These are phyloP conservation scores for Archaeoteleia sp. DNA, from an alignment of 2,888 invertebrate species.

Conservation along the genomic window DNA sequence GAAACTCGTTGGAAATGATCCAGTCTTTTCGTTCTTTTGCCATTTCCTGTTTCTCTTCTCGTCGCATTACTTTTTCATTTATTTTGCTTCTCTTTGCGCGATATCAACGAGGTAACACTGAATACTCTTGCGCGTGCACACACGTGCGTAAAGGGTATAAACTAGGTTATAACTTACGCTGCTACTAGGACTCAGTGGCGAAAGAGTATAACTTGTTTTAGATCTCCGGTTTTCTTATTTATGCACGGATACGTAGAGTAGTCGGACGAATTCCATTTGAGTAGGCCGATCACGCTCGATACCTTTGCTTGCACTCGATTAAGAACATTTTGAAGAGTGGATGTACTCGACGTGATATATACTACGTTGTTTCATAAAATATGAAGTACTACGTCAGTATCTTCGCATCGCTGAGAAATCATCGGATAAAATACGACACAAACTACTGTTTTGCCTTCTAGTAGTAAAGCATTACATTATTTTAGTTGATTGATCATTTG, in stretches of 20 bases:
- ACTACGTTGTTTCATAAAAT: too few relatives aligned
- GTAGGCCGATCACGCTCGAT: conserved; percentile 2
- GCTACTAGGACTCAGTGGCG: conserved; percentile 1
- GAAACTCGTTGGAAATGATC: conserved; percentile 1
- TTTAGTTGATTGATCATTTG: too few relatives aligned
- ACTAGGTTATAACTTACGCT: conserved; percentile 8
- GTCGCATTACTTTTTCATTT: background rate
- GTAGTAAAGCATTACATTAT: too few relatives aligned
- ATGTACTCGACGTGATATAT: too few relatives aligned
- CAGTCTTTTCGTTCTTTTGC: background rate
- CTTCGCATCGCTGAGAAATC: too few relatives aligned
- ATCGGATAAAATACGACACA: too few relatives aligned
- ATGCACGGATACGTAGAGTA: conserved; percentile 1
- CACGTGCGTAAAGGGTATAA: conserved; percentile 3
- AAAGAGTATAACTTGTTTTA: conserved; percentile 9
- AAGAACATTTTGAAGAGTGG: too few relatives aligned
- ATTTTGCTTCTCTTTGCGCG: background rate
- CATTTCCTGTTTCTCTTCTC: conserved; percentile 1
- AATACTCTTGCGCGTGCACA: background rate
- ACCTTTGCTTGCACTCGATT: too few relatives aligned
- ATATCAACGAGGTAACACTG: conserved; percentile 3
- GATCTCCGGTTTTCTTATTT: conserved; percentile 13
- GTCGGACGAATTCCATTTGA: conserved; percentile 8
- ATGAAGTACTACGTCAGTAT: too few relatives aligned
- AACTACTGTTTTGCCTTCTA: too few relatives aligned